These are phyloP conservation scores for Conus canariensis DNA, from an alignment of 2,888 invertebrate genomes.

Conservation along the genomic window DNA sequence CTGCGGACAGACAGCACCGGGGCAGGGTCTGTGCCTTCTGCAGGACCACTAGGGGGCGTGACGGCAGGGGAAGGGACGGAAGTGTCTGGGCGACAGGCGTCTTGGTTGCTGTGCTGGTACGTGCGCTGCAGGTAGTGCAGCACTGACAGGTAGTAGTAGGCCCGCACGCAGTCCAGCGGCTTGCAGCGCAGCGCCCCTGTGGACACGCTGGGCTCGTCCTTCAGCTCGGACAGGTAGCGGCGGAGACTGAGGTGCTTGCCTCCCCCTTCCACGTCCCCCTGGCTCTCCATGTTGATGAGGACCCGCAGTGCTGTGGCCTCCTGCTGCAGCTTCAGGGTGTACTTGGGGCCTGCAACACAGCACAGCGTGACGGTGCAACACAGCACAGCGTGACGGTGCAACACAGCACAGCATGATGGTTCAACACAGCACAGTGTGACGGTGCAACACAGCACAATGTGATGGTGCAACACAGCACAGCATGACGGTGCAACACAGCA, in stretches of 20 bases:
- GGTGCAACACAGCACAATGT: too few species aligned
- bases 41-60: background rate
- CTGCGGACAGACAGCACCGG: background rate
- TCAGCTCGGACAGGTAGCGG: conserved; percentile 67
- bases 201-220: conserved; percentile 66
- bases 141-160: conserved; percentile 70
- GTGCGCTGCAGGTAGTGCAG: conserved; percentile 61
- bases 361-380: background rate
- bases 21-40: background rate
- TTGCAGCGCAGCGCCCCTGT: conserved; percentile 65
- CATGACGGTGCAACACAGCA: too few species aligned
- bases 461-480: too few species aligned
- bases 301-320: conserved; percentile 73
- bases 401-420: background rate
- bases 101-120: background rate
- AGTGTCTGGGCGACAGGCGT: conserved; percentile 23
- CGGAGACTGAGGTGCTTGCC: conserved; percentile 53
- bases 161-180: conserved; percentile 71
- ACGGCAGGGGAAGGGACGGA: background rate
- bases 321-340: conserved; percentile 71
- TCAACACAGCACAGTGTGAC: too few species aligned
- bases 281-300: conserved; percentile 70
- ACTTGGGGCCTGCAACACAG: conserved; percentile 67
- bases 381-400: background rate
- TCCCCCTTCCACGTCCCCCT: conserved; percentile 60